Percentiles rank a stretch among this genome's conserved stretches.
Conservation (phyloP, 2,888 invertebrate genomes). For the Masnerella sp. region DNA sequence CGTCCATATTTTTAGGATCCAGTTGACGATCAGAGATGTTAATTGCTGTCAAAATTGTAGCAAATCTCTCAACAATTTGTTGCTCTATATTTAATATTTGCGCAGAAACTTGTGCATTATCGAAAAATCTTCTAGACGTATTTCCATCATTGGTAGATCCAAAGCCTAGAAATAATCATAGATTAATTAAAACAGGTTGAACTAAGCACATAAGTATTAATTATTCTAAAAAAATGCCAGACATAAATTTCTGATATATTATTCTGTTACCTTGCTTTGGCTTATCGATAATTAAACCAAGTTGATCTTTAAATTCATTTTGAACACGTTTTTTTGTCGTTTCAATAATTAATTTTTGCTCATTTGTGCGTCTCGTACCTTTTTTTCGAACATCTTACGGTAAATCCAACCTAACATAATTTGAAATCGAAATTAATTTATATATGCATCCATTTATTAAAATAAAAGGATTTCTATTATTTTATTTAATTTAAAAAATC, state of each 20-base stretch:
- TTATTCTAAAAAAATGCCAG: no score
- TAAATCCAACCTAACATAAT: background rate
- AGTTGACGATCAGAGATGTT: constrained; percentile 11
- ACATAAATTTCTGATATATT: no score
- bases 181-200: background rate
- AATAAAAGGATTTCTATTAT: no score
- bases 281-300: constrained; percentile 11
- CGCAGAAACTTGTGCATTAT: background rate
- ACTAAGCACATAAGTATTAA: no score
- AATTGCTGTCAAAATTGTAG: constrained; percentile 14
- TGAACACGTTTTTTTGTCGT: constrained; percentile 4
- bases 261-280: constrained; percentile 16
- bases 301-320: background rate
- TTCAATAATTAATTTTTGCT: background rate
- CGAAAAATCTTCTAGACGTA: constrained; percentile 5
- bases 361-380: background rate
- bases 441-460: no score
- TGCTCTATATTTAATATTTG: constrained; percentile 16
- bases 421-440: no score
- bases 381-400: constrained; percentile 10
- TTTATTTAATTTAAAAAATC: no score
- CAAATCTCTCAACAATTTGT: constrained; percentile 14
- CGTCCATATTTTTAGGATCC: constrained; percentile 19
- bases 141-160: constrained; percentile 12
- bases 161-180: background rate